These are phyloP conservation scores for Heptranchias perlo DNA, from an alignment of 2,113 vertebrate genomes.

Conservation along the genomic window DNA sequence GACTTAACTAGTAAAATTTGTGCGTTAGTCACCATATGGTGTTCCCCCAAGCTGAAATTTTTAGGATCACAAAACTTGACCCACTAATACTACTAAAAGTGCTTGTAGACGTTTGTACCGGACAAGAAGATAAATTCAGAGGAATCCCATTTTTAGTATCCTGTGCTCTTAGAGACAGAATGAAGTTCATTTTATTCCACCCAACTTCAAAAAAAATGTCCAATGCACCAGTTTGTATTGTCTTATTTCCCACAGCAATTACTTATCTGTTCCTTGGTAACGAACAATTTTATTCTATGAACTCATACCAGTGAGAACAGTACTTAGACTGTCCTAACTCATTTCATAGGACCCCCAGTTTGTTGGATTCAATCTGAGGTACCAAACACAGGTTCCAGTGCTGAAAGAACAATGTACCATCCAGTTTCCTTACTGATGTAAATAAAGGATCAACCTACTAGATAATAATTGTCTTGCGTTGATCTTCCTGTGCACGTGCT, in stretches of 20 bases:
- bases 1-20: background rate
- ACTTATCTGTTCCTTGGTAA: background rate
- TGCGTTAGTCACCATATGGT: background rate
- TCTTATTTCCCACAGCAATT: background rate
- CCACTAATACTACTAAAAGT: background rate
- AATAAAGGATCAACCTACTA: slow-evolving; percentile 55
- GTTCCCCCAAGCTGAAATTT: background rate
- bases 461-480: slow-evolving; percentile 68
- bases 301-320: background rate
- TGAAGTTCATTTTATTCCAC: background rate
- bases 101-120: background rate
- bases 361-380: background rate
- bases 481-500: slow-evolving; percentile 64
- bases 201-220: background rate
- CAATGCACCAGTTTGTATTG: background rate
- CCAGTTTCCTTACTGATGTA: background rate
- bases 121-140: background rate
- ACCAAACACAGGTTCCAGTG: background rate
- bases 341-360: background rate
- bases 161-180: background rate
- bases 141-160: too few relatives aligned
- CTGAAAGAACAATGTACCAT: background rate
- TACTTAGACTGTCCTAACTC: background rate
- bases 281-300: background rate
- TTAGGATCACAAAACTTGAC: background rate